These are phyloP conservation scores for Silurus aristotelis DNA, from an alignment of 2,797 vertebrate species.

Conservation along the genomic window DNA sequence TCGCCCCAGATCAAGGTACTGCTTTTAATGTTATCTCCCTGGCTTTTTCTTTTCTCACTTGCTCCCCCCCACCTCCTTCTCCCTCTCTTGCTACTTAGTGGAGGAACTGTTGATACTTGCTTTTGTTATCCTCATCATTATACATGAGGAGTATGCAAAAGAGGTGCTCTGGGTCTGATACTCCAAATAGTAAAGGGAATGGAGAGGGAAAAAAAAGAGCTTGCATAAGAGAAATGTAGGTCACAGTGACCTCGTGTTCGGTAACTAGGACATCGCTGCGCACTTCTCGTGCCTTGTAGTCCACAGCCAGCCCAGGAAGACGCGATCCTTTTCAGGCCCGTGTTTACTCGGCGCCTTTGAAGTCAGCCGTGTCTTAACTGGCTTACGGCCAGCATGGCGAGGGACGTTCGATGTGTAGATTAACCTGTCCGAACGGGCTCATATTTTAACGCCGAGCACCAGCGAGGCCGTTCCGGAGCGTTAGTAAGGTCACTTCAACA, in stretches of 20 bases:
- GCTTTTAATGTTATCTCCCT: constrained; percentile 83
- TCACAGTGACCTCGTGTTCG: constrained; percentile 79
- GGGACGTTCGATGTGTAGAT: constrained; percentile 70
- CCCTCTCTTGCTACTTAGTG: constrained; percentile 70
- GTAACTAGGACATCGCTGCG: constrained; percentile 76
- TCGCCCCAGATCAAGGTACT: constrained; percentile 85
- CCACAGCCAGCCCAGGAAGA: constrained; percentile 66
- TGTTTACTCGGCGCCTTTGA: constrained; percentile 74
- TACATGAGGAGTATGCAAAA: constrained; percentile 75
- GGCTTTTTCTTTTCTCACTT: constrained; percentile 30
- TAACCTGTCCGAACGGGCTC: constrained; percentile 65
- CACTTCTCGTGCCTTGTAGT: constrained; percentile 66
- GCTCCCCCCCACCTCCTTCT: background rate
- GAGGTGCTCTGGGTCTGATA: constrained; percentile 72
- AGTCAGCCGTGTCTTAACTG: constrained; percentile 71
- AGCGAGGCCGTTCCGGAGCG: constrained; percentile 49
- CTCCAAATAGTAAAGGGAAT: constrained; percentile 67
- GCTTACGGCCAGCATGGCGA: constrained; percentile 68
- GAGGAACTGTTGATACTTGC: constrained; percentile 80
- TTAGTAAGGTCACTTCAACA: constrained; percentile 46
- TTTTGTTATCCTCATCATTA: constrained; percentile 80
- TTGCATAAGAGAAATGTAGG: constrained; percentile 71
- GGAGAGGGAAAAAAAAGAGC: constrained; percentile 38
- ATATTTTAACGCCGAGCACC: constrained; percentile 46
- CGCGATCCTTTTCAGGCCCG: constrained; percentile 69